Base-by-base conservation (phyloP, 2,888 invertebrate genomes). In the Pheosia gnoma region DNA sequence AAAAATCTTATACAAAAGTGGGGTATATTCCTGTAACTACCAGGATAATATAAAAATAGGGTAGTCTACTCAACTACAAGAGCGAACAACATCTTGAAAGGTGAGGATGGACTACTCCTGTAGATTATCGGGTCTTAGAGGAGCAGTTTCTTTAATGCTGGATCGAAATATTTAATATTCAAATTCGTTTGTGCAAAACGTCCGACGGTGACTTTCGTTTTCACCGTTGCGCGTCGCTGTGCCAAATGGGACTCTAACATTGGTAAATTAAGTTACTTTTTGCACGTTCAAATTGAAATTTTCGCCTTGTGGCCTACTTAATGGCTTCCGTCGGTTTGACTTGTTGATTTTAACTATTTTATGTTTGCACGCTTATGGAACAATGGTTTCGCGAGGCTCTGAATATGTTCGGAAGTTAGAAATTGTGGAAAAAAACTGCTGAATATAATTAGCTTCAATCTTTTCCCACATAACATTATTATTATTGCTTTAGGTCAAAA, bases 121-220 rank as follows among this genome's bases (percentile, higher is more conserved):
- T 36, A 6, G n/a, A 56, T 13, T 9, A 13, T 41, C 36, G 43
- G 36, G 1, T 45, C 9, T 57, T 45, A 55, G 39, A 55, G 55
- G 55, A 55, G 65, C 62, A 72, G 68, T 70, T 76, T 79, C 72
- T 74, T 70, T 68, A 75, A 77, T 71, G 71, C 75, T 74, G 76
- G 76, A 79, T 81, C 75, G 78, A 72, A 78, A 83, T 72, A 83
- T 85, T 84, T 77, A 73, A 84, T 89, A 93, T 92, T 91, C 90
- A 90, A 91, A 92, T 91, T 89, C 85, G 85, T 88, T 86, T 87
- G 87, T 90, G 91, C 90, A 88, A 92, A 92, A 88, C 85, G 84
- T 80, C 81, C 75, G 77, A 70, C 73, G 68, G 72, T 82, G 85
- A 91, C 93, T 92, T 92, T 93, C 93, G 82, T 91, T 93, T 93